Base-by-base conservation (phyloP, 2,888 invertebrate genomes). In the Heteropelma amictum region DNA sequence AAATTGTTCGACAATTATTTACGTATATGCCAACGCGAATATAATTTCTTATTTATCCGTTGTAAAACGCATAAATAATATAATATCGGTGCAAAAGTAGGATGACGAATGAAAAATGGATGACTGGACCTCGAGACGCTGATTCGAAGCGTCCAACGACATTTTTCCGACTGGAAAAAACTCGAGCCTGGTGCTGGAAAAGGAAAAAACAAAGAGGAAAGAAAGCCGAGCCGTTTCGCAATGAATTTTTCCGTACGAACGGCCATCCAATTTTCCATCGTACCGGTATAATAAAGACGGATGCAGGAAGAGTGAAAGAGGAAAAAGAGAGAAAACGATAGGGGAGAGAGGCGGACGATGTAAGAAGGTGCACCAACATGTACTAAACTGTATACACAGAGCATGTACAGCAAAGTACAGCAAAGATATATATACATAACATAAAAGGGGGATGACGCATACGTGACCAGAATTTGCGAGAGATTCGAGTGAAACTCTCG, bases 281-380 rank as follows among this genome's bases (percentile, higher is more conserved):
- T 71, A 42, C 51, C 74, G 74, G 68, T 80, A n/a, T n/a, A 79
- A 80, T 79, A 80, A 80, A 80, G 82, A 82, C 70, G 71, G 77
- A 81, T 82, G 77, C 71, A 33, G 40, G 64, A 35, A 56, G 49
- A 49, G 38, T 58, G 40, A n/a, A 35, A 21, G 19, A 33, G 21
- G 40, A 42, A 12, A 42, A 12, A 33, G 33, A 53, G 40, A 17
- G 28, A 26, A 19, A 56, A 42, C 5, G 17, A 38, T 40, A 7
- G 56, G n/a, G n/a, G n/a, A n/a, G n/a, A n/a, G n/a, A n/a, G n/a
- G n/a, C n/a, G n/a, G n/a, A n/a, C n/a, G n/a, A n/a, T n/a, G n/a
- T n/a, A n/a, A n/a, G n/a, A n/a, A n/a, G n/a, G 28, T 17, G 23
- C 28, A 28, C 12, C 7, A 12, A 23, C 19, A n/a, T 4, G 21